Conservation (phyloP, 2,113 vertebrate species). For the Ophthalmolycus amberensis region DNA sequence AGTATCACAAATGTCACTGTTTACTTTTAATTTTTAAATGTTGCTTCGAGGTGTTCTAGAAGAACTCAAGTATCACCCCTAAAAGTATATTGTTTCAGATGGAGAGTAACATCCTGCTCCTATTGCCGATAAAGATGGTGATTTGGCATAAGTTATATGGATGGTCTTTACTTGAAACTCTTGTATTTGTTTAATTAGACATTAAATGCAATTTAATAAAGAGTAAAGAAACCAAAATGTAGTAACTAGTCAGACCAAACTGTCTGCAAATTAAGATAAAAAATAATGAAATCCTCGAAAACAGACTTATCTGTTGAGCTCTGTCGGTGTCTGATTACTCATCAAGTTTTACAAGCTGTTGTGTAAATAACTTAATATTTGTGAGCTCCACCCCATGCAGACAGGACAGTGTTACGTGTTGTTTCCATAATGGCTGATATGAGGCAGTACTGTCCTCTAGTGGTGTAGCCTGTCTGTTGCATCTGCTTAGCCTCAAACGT, state of each 20-base stretch:
- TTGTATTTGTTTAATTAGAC: not conserved
- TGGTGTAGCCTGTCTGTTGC: conserved; percentile 23
- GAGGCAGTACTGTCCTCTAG: conserved; percentile 39
- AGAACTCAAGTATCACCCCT: not conserved
- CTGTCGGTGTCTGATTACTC: not conserved
- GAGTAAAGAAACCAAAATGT: not conserved
- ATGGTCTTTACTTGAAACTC: not conserved
- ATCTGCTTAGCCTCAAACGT: conserved; percentile 6
- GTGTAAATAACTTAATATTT: not conserved
- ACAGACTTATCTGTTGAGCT: not conserved
- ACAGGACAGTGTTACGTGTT: not conserved
- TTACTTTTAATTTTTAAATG: conserved; percentile 7
- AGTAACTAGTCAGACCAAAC: not conserved
- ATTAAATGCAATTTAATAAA: conserved; percentile 3
- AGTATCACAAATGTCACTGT: conserved; percentile 1
- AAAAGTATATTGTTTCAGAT: not conserved
- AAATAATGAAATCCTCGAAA: not conserved
- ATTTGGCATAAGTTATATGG: not conserved
- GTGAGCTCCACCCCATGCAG: not conserved
- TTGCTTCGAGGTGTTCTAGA: conserved; percentile 32
- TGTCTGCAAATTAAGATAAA: not conserved
- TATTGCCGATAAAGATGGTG: conserved; percentile 45
- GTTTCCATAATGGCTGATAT: not conserved
- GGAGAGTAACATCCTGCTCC: not conserved
- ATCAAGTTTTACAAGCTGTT: not conserved